These are phyloP conservation scores for Azemiops feae DNA, from an alignment of 2,113 vertebrate genomes.

Conservation along the genomic window DNA sequence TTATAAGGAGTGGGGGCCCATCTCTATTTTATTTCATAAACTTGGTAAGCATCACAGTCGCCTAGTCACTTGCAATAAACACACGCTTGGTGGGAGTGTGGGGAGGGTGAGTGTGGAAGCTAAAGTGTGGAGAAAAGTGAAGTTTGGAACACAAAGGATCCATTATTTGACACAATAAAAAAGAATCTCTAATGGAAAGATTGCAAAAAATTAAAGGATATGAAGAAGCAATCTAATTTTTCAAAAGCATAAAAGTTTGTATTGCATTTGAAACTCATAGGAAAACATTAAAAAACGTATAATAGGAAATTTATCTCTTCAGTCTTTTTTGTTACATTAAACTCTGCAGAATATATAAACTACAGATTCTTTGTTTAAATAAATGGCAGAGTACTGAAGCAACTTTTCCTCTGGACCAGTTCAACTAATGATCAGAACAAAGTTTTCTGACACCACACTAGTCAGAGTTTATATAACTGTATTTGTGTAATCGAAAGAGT, in stretches of 20 bases:
- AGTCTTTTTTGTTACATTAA: background rate
- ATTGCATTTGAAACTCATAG: conserved; percentile 25
- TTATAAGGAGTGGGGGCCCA: conserved; percentile 49
- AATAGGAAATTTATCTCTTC: conserved; percentile 22
- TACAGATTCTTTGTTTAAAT: background rate
- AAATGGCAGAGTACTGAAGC: background rate
- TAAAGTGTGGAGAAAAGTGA: conserved; percentile 9
- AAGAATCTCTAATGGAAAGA: conserved; percentile 17
- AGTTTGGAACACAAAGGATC: background rate
- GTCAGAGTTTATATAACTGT: background rate
- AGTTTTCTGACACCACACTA: background rate
- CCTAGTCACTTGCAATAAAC: conserved; percentile 54
- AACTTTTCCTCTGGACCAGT: background rate
- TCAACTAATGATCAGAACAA: background rate
- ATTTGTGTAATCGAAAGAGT: background rate
- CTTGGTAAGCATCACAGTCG: conserved; percentile 49
- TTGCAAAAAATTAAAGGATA: conserved; percentile 3
- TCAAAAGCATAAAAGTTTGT: background rate
- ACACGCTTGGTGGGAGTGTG: conserved; percentile 22
- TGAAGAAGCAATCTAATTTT: conserved; percentile 6
- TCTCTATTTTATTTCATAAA: conserved; percentile 46
- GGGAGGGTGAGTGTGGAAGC: conserved; percentile 9
- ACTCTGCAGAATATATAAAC: background rate
- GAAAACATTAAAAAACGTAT: background rate
- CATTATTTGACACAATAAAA: conserved; percentile 33